Conservation (phyloP, 2,113 vertebrate genomes). For the Zosterops japonicus region DNA sequence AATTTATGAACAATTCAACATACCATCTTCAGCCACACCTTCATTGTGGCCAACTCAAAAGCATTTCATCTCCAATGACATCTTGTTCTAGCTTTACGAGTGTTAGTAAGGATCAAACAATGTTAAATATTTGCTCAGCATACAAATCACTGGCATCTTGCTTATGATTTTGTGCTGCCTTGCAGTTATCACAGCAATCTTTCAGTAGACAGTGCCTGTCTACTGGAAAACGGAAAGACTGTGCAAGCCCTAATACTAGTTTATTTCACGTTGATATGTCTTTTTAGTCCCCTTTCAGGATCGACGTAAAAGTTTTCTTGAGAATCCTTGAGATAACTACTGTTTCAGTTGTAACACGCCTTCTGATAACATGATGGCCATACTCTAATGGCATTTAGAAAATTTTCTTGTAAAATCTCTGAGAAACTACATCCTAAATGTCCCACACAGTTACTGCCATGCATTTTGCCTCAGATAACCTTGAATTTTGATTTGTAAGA, state of each 20-base stretch:
- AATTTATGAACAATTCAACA: not conserved
- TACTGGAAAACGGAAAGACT: not conserved
- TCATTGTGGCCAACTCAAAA: not conserved
- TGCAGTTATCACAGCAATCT: not conserved
- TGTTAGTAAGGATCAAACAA: not conserved
- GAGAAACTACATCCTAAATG: not conserved
- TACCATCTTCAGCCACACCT: not conserved
- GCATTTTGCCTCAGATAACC: not conserved
- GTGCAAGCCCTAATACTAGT: not conserved
- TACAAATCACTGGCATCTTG: not conserved
- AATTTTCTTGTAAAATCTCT: not conserved
- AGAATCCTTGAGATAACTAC: not conserved
- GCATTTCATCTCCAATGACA: not conserved
- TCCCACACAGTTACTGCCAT: not conserved
- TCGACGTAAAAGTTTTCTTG: not conserved
- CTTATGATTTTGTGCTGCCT: not conserved
- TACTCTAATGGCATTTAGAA: not conserved
- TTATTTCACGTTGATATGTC: not conserved
- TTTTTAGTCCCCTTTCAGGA: not conserved
- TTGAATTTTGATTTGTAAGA: not conserved
- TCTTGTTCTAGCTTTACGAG: not conserved
- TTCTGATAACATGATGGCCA: not conserved
- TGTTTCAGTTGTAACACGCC: not conserved
- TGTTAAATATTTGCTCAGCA: not conserved
- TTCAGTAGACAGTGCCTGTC: too few species aligned